Evolutionary conservation across 2,888 invertebrate species (phyloP).

Genomic region (Pterostichus madidus): DNA sequence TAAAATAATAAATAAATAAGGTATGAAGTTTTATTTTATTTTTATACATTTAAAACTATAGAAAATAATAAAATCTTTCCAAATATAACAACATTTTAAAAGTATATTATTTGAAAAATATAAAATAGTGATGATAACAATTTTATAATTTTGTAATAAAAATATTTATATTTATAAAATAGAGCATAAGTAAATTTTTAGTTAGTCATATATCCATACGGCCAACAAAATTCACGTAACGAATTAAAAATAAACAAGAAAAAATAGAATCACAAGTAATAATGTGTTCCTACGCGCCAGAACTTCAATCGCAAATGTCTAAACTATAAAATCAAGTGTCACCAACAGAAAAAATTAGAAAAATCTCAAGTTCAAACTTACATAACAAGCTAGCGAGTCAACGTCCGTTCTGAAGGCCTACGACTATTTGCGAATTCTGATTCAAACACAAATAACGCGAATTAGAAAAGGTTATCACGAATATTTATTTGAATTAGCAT

Average conservation of each 20-base stretch:
- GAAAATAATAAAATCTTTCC: too few relatives aligned
- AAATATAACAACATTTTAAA: too few relatives aligned
- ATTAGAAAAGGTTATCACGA: conserved; percentile 62
- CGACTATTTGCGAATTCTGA: conserved; percentile 57
- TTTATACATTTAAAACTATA: too few relatives aligned
- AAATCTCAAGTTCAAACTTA: conserved; percentile 60
- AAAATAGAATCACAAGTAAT: conserved; percentile 30
- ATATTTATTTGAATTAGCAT: conserved; percentile 55
- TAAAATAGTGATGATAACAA: too few relatives aligned
- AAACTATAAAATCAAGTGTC: conserved; percentile 56
- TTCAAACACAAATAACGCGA: conserved; percentile 57
- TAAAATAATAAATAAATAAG: too few relatives aligned
- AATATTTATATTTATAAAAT: too few relatives aligned
- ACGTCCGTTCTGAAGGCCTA: conserved; percentile 44
- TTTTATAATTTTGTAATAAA: too few relatives aligned
- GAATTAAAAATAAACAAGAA: conserved; percentile 42
- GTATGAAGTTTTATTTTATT: too few relatives aligned
- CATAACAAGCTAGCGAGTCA: conserved; percentile 47
- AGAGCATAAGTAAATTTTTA: neutral
- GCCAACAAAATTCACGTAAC: conserved; percentile 47
- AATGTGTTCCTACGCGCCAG: conserved; percentile 41
- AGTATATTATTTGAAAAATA: too few relatives aligned
- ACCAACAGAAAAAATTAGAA: conserved; percentile 55
- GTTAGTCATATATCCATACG: conserved; percentile 14
- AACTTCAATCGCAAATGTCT: conserved; percentile 38